Evolutionary conservation across 2,888 invertebrate species (phyloP).

Genomic region (Ditula angustiorana): DNA sequence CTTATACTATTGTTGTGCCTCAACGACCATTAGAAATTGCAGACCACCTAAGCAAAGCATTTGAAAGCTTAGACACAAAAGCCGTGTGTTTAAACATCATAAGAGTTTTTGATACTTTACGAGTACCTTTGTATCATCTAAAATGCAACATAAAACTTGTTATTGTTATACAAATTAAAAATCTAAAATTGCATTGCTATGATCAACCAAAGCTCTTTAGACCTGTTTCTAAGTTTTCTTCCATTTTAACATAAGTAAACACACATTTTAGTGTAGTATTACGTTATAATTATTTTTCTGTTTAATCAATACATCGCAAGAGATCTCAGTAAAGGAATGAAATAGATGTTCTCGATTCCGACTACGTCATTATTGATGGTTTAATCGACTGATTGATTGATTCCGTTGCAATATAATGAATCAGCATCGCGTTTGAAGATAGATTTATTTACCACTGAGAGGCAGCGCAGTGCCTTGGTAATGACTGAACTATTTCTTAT

Average conservation of each 20-base stretch:
- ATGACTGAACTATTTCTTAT: neutral
- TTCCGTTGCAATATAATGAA: conserved; percentile 33
- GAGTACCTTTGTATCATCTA: no score
- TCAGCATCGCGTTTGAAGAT: conserved; percentile 31
- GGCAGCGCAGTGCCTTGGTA: conserved; percentile 2
- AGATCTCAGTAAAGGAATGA: conserved; percentile 16
- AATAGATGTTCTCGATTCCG: conserved; percentile 29
- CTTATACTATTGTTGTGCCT: no score
- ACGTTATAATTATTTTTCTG: no score
- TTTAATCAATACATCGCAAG: conserved; percentile 1
- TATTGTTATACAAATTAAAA: neutral
- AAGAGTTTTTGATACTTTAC: no score
- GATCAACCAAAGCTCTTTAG: neutral
- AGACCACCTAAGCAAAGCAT: no score
- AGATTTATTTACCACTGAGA: conserved; percentile 24
- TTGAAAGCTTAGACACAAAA: no score
- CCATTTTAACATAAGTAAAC: no score
- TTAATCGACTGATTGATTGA: conserved; percentile 39
- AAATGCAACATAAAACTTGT: neutral
- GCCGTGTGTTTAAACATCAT: no score
- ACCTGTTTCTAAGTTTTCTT: neutral
- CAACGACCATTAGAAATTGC: no score
- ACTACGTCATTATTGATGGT: conserved; percentile 33
- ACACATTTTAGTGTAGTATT: no score
- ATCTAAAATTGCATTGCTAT: neutral